Percentiles rank a stretch among this genome's conserved stretches.
phyloP scores from a whole-genome alignment of 2,888 invertebrate species.

The Mylabris sibirica region DNA sequence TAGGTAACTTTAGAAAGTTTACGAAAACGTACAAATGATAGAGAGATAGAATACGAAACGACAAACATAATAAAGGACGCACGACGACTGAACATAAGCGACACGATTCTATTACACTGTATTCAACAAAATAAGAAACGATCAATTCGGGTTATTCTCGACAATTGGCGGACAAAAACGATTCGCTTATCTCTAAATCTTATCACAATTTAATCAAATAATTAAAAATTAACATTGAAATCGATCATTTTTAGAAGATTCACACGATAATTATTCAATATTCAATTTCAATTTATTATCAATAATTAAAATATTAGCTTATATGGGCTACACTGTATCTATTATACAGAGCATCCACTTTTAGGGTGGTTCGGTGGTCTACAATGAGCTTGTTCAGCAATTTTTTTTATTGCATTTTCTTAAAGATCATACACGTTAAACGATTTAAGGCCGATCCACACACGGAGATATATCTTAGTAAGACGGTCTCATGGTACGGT shows the following conservation, averaged over 20 bases:
- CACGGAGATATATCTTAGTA: no score
- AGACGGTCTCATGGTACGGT: no score
- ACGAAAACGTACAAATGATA: slow-evolving; percentile 34
- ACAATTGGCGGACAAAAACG: not conserved
- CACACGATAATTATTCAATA: not conserved
- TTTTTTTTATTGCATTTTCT: no score
- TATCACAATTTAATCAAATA: not conserved
- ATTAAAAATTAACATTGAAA: not conserved
- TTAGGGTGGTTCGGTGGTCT: no score
- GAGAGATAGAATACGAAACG: not conserved
- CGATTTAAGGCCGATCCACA: no score
- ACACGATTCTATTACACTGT: slow-evolving; percentile 23
- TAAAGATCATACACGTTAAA: no score
- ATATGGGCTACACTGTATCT: no score
- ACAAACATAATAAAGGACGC: slow-evolving; percentile 30
- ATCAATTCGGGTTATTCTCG: slow-evolving; percentile 38
- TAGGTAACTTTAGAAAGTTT: slow-evolving; percentile 40
- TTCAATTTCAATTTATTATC: no score
- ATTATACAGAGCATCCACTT: no score
- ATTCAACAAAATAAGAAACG: slow-evolving; percentile 16
- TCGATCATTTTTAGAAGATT: not conserved
- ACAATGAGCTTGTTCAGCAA: no score
- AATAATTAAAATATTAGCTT: no score
- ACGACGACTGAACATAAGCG: slow-evolving; percentile 35
- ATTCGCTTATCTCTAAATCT: not conserved